phyloP scores from a whole-genome alignment of 2,113 vertebrate genomes.

The Anas platyrhynchos region DNA sequence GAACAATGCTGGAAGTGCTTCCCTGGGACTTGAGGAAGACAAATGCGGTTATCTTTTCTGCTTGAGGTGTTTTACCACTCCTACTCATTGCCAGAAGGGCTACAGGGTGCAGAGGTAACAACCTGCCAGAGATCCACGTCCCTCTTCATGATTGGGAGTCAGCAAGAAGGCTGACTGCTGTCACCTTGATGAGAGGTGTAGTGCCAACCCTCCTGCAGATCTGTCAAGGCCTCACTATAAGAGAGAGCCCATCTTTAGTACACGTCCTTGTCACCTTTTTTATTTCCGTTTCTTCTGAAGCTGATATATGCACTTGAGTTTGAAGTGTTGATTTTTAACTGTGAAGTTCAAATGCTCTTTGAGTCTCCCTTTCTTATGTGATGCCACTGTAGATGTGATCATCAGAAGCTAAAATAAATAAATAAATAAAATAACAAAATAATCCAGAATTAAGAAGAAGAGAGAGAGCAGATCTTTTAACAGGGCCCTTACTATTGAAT shows the following conservation, averaged over 20 bases:
- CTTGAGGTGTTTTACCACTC: neutral
- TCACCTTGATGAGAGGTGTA: neutral
- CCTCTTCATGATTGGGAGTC: neutral
- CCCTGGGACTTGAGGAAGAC: neutral
- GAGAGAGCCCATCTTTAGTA: neutral
- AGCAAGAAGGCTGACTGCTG: neutral
- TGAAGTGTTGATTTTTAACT: neutral
- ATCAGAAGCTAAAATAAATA: neutral
- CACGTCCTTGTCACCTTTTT: neutral
- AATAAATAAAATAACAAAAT: neutral
- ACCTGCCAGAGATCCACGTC: neutral
- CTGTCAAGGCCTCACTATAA: neutral
- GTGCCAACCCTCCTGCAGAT: neutral
- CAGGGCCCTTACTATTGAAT: neutral
- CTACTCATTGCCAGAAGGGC: neutral
- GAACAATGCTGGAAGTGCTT: neutral
- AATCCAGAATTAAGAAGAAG: neutral
- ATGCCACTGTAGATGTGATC: neutral
- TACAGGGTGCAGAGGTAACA: neutral
- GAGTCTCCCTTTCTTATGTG: neutral
- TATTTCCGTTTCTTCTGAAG: neutral
- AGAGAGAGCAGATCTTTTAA: neutral
- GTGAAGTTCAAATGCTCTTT: neutral
- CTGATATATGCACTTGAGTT: neutral
- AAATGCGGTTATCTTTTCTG: neutral